phyloP scores from a whole-genome alignment of 2,888 invertebrate genomes.

The Pyrochroa serraticornis region DNA sequence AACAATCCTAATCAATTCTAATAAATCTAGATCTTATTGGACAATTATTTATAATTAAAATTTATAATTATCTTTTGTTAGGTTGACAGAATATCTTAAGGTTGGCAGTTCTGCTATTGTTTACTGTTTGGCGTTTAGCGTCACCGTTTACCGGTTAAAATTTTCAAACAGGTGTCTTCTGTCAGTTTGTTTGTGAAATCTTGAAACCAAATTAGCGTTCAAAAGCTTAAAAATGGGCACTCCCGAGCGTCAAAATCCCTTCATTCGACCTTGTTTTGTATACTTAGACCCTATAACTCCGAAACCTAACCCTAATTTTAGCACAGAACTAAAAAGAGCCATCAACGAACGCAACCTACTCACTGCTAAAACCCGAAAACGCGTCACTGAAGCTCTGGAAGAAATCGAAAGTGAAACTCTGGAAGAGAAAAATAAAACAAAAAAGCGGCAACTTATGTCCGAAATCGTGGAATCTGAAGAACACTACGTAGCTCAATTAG shows the following conservation, averaged over 20 bases:
- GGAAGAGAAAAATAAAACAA: conserved; percentile 51
- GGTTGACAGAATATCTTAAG: too few species aligned
- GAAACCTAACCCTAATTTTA: conserved; percentile 59
- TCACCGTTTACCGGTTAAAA: too few species aligned
- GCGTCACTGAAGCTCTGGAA: conserved; percentile 66
- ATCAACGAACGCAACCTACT: conserved; percentile 68
- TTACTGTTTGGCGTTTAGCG: too few species aligned
- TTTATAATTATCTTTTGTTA: too few species aligned
- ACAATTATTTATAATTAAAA: too few species aligned
- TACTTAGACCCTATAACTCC: conserved; percentile 63
- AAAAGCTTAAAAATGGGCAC: not conserved
- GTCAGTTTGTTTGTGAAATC: too few species aligned
- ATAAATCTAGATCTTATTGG: too few species aligned
- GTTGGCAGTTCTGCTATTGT: too few species aligned
- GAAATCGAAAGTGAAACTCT: conserved; percentile 51
- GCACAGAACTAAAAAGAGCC: conserved; percentile 66
- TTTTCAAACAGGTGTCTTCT: too few species aligned
- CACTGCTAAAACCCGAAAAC: conserved; percentile 65
- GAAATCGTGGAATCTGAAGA: conserved; percentile 75
- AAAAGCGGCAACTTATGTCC: conserved; percentile 63
- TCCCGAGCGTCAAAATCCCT: not conserved
- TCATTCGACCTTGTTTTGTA: conserved; percentile 32
- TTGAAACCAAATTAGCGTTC: too few species aligned
- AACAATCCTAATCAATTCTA: too few species aligned
- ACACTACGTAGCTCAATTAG: conserved; percentile 71